Evolutionary conservation across 2,113 vertebrate species (phyloP), one percentile per base, ranked within the genome.

Genomic region (Copsychus sechellarum): DNA sequence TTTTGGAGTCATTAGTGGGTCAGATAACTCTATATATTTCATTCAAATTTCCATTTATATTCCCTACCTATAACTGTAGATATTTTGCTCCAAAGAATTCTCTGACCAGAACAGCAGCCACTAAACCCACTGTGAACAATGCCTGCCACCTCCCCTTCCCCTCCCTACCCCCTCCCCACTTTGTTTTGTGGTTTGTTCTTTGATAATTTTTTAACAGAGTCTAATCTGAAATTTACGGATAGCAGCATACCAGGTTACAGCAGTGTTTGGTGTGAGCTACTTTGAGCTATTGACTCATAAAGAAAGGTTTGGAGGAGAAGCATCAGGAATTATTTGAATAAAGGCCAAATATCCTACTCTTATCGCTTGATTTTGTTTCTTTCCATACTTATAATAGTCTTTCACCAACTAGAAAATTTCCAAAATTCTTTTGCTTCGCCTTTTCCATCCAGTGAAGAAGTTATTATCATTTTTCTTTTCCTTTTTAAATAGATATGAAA

Each of bases 1-100:
- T 76, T 92, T 67, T 92, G 20, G 71, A 96, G 53, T 88, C 76
- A 56, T 94, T 93, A 94, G 22, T 83, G 69, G 88, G 82, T 95
- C 88, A 81, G 48, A 69, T 48, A 90, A 54, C 58, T 88, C 69
- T 78, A 90, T 90, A 80, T 78, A 83, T 90, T 86, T 94, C 64
- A 81, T 93, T 94, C 57, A 88, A 18, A 7, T 65, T 92, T 78
- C 72, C 60, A 69, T 90, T 96, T 96, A 85, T 67, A 76, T 40
- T 79, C 54, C 25, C 50, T 77, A 50, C 60, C 16, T 92, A 53
- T 71, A 90, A 76, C 19, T 82, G 66, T 61, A 88, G 61, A 14
- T 81, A 36, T 78, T 95, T 93, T 88, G 53, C 24, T 90, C 73
- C 61, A 86, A 43, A 73, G 86, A 71, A 56, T 90, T 94, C 25